phyloP scores from a whole-genome alignment of 2,797 vertebrate genomes.

The Fundulus diaphanus region DNA sequence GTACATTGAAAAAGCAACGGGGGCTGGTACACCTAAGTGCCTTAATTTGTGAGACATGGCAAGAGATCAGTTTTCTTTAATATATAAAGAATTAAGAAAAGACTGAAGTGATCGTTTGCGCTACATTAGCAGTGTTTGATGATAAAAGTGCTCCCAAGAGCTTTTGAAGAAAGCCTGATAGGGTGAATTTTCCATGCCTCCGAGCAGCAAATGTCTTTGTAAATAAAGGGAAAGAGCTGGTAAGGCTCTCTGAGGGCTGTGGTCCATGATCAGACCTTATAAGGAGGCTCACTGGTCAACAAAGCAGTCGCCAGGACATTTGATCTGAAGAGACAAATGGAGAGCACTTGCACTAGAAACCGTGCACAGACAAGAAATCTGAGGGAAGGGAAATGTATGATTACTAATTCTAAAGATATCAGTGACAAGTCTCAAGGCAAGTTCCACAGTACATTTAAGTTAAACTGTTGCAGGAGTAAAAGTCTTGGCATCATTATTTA shows the following conservation, averaged over 20 bases:
- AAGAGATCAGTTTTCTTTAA: constrained; percentile 3
- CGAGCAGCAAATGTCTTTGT: constrained; percentile 66
- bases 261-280: constrained; percentile 77
- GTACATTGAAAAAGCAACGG: neutral
- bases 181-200: constrained; percentile 62
- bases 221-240: constrained; percentile 75
- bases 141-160: constrained; percentile 46
- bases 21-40: neutral
- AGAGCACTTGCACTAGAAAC: constrained; percentile 75
- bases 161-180: constrained; percentile 51
- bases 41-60: constrained; percentile 27
- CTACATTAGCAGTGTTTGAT: constrained; percentile 18
- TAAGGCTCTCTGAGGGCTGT: constrained; percentile 68
- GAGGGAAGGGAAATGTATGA: constrained; percentile 51
- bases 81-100: neutral
- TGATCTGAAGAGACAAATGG: constrained; percentile 80
- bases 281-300: constrained; percentile 77
- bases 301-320: constrained; percentile 69
- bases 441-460: constrained; percentile 35
- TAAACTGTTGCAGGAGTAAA: constrained; percentile 17
- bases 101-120: constrained; percentile 9
- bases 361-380: constrained; percentile 45
- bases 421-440: constrained; percentile 35
- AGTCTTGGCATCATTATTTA: constrained; percentile 7
- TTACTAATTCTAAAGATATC: constrained; percentile 55